Evolutionary conservation across 2,797 vertebrate species (phyloP), one percentile per base, ranked within the genome.

Genomic region (Molossus alvarezi): DNA sequence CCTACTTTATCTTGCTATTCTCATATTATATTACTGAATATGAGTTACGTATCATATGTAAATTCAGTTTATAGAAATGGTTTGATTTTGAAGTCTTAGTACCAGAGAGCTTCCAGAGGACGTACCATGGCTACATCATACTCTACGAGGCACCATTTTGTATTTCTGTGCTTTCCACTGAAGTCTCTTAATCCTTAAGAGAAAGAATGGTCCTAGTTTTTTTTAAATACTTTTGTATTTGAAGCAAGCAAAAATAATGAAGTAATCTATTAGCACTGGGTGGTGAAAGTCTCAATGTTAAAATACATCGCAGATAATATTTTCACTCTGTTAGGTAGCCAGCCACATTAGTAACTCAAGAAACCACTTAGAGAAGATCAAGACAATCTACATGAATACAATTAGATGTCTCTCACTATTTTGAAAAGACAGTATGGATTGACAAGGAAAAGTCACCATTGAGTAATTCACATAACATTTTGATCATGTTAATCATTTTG

Each of bases 1-100:
- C n/a, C 29, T 55, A 53, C 33, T 90, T 84, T 90, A 71, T 80
- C 76, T 71, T 58, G 37, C 20, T 90, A 25, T 25, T 55, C 95
- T 93, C 72, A 80, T 82, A 65, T 92, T 69, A 51, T 23, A 21
- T 48, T 85, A 7, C 58, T 73, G 23, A 79, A 45, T 55, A 7
- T 55, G 27, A 53, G 25, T 41, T 27, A 58, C 9, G 7, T 11
- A 10, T 48, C 12, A 45, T 0, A 5, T 1, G 9, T 41, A 58
- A 81, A 18, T 25, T 20, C 41, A 9, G 53, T 20, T 64, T 82
- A 45, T 65, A 67, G 27, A 58, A 88, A 90, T 21, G 5, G 64
- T 93, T 53, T 88, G 37, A 33, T 88, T 25, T 27, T 73, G 62
- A 58, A 60, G 10, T 29, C 21, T 80, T 5, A 6, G 13, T 33